Evolutionary conservation across 2,113 vertebrate species (phyloP), one percentile per base, ranked within the genome.

Genomic region (Prietella phreatophila): DNA sequence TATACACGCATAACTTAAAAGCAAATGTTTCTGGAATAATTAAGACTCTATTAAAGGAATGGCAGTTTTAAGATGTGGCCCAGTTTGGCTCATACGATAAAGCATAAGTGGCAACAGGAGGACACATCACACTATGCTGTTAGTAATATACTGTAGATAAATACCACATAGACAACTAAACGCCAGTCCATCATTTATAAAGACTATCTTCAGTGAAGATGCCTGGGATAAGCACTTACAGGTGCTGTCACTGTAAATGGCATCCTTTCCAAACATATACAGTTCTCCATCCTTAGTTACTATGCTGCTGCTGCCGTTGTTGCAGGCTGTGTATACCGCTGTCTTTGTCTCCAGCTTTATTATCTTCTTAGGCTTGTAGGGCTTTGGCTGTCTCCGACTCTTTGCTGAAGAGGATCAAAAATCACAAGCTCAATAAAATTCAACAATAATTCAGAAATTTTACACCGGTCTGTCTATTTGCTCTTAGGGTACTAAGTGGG

Each of bases 211-310:
- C 65, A 85, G 17, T 17, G 17, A 47, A 11, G 60, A 13, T 71
- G 53, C 89, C 39, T 6, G 47, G 14, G 20, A 81, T 20, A 6
- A 33, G 7, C 76, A 94, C 97, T 97, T 96, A 99, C 98, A 97
- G 94, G 97, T 97, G 92, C 96, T 97, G 92, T 99, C 98, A 88
- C 98, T 99, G 93, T 99, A 99, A 95, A 99, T 98, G 71, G 98
- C 98, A 94, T 99, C 98, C 95, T 99, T 99, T 88, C 98, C 98
- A 94, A 99, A 99, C 98, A 99, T 99, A 94, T 98, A 99, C n/a
- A 99, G 96, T 90, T 99, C 98, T 91, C 98, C 98, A 86, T 99
- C 98, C 94, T 99, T 99, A 90, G 98, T 99, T 92, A 98, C 96
- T 36, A 99, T 97, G 89, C 97, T 99, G 95, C 98, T 99, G 94